phyloP scores from a whole-genome alignment of 1,140 invertebrate species.

The Drosophila equinoxialis region DNA sequence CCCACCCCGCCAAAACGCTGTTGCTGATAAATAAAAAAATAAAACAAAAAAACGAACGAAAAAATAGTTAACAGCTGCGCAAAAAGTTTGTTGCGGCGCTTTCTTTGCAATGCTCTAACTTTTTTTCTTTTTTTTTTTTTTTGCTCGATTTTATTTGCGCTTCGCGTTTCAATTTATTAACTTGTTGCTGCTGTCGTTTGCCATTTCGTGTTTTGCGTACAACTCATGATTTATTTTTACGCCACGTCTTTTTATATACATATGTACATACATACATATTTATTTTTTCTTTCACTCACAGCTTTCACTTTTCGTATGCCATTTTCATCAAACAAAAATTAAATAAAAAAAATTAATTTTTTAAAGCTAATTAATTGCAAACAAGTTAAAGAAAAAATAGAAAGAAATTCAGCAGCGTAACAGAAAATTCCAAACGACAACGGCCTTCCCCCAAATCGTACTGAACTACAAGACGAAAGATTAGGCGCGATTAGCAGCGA shows the following conservation, averaged over 20 bases:
- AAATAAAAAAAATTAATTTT: neutral
- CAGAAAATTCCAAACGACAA: conserved; percentile 32
- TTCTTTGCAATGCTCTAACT: conserved; percentile 59
- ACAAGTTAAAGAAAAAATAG: conserved; percentile 32
- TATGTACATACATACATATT: conserved; percentile 56
- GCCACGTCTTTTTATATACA: conserved; percentile 37
- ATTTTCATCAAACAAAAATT: conserved; percentile 51
- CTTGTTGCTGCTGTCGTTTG: conserved; percentile 51
- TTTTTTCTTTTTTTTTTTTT: conserved; percentile 26
- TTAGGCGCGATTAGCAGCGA: conserved; percentile 6
- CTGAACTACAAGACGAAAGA: conserved; percentile 42
- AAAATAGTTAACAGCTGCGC: conserved; percentile 24
- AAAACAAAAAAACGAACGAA: conserved; percentile 21
- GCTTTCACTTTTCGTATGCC: conserved; percentile 74
- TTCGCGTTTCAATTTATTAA: conserved; percentile 67
- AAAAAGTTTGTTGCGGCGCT: conserved; percentile 46
- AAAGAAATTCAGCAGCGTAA: conserved; percentile 39
- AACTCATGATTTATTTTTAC: conserved; percentile 55
- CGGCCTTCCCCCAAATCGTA: conserved; percentile 24
- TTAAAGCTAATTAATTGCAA: conserved; percentile 57
- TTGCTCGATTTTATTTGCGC: conserved; percentile 37
- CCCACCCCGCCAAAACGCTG: neutral
- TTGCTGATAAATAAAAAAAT: conserved; percentile 13
- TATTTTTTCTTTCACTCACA: conserved; percentile 69
- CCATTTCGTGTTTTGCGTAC: conserved; percentile 73